phyloP scores from a whole-genome alignment of 2,888 invertebrate genomes.

The Hirtodrosophila duncani region DNA sequence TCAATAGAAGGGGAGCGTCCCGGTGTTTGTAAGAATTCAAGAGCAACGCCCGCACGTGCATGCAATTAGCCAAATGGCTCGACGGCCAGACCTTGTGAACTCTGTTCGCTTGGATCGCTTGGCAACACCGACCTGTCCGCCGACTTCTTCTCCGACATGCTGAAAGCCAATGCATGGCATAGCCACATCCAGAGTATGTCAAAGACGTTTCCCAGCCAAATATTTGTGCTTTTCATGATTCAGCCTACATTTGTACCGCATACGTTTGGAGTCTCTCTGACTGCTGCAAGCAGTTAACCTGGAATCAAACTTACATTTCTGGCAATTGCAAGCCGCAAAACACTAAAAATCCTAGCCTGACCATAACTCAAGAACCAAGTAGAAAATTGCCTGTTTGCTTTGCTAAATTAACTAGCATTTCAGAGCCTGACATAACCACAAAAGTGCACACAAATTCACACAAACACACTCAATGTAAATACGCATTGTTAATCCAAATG shows the following conservation, averaged over 20 bases:
- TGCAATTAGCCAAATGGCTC: conserved; percentile 67
- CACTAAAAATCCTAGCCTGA: conserved; percentile 3
- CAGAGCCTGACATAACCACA: background rate
- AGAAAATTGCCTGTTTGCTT: conserved; percentile 18
- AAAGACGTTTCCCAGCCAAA: conserved; percentile 1
- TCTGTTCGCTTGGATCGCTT: conserved; percentile 10
- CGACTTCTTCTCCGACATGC: conserved; percentile 15
- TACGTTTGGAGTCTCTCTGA: background rate
- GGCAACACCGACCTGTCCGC: too few species aligned
- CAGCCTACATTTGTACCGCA: conserved; percentile 1
- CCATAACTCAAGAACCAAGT: conserved; percentile 40
- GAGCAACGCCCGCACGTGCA: conserved; percentile 51
- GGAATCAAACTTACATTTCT: conserved; percentile 4
- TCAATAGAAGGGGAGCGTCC: conserved; percentile 13
- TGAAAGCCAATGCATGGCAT: background rate
- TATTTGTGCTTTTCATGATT: too few species aligned
- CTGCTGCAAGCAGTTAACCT: background rate
- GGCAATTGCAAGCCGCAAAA: conserved; percentile 25
- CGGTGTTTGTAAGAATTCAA: conserved; percentile 13
- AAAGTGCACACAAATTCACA: background rate
- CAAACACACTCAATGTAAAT: conserved; percentile 5
- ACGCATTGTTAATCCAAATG: conserved; percentile 50
- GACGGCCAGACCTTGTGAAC: conserved; percentile 34
- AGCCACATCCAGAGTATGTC: background rate
- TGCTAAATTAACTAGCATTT: conserved; percentile 55